Evolutionary conservation across 2,113 vertebrate species (phyloP), one percentile per base, ranked within the genome.

Genomic region (Arizona elegans): DNA sequence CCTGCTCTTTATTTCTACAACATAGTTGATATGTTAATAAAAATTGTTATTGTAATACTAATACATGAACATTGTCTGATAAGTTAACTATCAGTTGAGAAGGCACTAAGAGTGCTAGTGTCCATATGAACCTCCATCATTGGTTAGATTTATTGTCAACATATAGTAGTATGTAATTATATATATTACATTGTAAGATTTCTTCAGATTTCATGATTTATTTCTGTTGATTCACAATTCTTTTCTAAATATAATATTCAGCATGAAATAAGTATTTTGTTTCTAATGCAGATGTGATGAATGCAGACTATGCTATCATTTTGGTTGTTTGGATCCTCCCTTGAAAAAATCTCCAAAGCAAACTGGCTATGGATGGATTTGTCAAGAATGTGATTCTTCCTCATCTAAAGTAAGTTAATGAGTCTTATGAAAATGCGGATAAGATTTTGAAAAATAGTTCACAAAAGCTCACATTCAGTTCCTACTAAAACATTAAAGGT

Each of bases 311-410:
- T 99, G 99, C 97, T 99, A 99, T 97, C 99, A 99, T 97, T 99
- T 99, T 87, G 99, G 99, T 87, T 99, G 99, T 94, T 97, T 99
- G 97, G 99, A 99, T 96, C 99, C 99, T 97, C 99, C 99, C n/a
- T 97, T 99, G 97, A 99, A 99, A 98, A 99, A 99, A 95, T 99
- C 99, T 91, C 99, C 99, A 91, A 99, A 99, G 95, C 99, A 99
- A 97, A 99, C 99, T 10, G 99, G 99, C 90, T 99, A 99, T 93
- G 99, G 99, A 91, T 99, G 99, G 99, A 99, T 99, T 97, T 99
- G 99, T 98, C 99, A 99, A 96, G 99, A 99, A 93, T 99, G 99
- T 97, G 99, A 99, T 97, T 99, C 98, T 86, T 99, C 99, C 3
- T 99, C 99, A 93, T 99, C 99, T 92, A 99, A 99, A 98, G 99